Conservation (phyloP, 2,113 vertebrate species). For the Triplophysa siluroides region DNA sequence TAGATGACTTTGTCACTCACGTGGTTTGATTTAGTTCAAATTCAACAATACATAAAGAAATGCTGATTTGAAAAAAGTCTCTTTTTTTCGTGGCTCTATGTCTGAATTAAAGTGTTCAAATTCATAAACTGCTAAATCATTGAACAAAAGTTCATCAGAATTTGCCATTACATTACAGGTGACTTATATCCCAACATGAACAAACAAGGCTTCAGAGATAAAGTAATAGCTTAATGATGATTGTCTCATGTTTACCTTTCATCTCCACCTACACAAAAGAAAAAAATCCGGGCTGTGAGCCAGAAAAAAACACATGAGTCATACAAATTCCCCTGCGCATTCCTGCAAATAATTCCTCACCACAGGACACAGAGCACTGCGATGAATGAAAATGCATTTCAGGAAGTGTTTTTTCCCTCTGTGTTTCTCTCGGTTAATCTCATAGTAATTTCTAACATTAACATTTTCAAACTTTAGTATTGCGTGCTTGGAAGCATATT, state of each 20-base stretch:
- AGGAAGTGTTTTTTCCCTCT: no score
- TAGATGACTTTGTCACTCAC: no score
- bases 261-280: constrained; percentile 3
- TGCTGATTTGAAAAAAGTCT: no score
- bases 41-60: no score
- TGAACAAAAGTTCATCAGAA: no score
- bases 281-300: neutral
- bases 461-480: no score
- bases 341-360: neutral
- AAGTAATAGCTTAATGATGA: neutral
- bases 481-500: no score
- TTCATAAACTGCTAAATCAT: neutral
- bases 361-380: neutral
- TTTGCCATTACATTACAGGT: no score
- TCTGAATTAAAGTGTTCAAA: neutral
- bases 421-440: no score
- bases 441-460: no score
- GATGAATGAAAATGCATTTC: neutral
- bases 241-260: neutral
- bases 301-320: neutral
- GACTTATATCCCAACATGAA: neutral
- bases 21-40: no score
- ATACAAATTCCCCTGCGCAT: neutral
- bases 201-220: neutral
- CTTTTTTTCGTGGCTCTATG: no score